Evolutionary conservation across 2,888 invertebrate species (phyloP).

Genomic region (Plebejus argus): DNA sequence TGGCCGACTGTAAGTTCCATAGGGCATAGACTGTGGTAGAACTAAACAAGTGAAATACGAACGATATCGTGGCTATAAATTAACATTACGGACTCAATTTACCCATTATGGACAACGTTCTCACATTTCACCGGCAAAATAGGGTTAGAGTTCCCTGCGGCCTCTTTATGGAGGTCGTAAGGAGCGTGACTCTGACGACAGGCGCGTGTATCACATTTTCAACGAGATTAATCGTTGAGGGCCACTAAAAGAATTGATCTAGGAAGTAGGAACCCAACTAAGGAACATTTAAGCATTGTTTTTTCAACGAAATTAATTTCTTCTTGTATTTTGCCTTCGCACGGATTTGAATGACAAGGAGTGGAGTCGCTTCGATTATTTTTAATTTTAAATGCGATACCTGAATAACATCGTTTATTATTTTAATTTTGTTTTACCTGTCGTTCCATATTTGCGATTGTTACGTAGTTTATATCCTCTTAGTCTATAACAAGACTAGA

Average conservation of each 20-base stretch:
- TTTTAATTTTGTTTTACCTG: no score
- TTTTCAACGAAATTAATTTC: no score
- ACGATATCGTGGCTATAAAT: slow-evolving; percentile 1
- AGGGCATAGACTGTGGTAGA: not conserved
- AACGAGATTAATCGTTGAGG: not conserved
- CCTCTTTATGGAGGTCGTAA: slow-evolving; percentile 1
- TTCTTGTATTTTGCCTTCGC: no score
- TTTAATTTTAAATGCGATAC: no score
- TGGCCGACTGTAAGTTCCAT: no score
- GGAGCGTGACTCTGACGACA: not conserved
- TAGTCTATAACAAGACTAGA: slow-evolving; percentile 1
- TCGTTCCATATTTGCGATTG: no score
- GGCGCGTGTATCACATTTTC: not conserved
- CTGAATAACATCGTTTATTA: no score
- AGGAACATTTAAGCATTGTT: no score
- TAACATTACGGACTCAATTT: not conserved
- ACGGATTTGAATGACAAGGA: no score
- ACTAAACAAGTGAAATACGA: not conserved
- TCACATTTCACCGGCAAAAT: not conserved
- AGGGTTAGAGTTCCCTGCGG: not conserved
- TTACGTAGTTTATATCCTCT: no score
- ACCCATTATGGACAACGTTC: not conserved
- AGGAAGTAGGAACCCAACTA: not conserved
- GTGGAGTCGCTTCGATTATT: no score
- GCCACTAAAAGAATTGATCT: not conserved